Evolutionary conservation across 1,140 invertebrate species (phyloP).

Genomic region (Drosophila burlai): DNA sequence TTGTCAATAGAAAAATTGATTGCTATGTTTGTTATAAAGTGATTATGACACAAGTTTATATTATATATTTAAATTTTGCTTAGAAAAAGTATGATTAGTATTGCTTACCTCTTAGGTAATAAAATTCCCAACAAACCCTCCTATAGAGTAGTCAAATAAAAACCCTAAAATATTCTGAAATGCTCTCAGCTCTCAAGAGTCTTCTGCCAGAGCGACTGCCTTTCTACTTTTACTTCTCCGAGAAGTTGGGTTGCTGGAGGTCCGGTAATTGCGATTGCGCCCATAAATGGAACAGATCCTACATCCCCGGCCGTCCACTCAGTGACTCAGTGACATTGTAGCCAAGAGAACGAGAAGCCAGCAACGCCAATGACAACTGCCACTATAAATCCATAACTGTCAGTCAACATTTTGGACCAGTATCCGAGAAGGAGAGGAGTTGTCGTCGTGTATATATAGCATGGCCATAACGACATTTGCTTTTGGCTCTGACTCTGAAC

Average conservation of each 20-base stretch:
- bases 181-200: constrained; percentile 32
- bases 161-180: constrained; percentile 57
- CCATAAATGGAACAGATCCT: constrained; percentile 64
- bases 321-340: constrained; percentile 73
- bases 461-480: constrained; percentile 73
- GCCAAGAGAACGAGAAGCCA: constrained; percentile 30
- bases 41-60: neutral
- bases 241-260: constrained; percentile 20
- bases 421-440: constrained; percentile 56
- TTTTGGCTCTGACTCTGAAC: constrained; percentile 41
- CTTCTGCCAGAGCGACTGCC: too few species aligned
- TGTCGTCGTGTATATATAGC: constrained; percentile 40
- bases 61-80: neutral
- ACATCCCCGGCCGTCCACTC: constrained; percentile 13
- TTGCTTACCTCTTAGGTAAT: neutral
- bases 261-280: constrained; percentile 57
- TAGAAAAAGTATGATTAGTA: neutral
- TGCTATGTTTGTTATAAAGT: neutral
- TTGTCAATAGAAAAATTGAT: neutral
- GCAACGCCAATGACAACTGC: constrained; percentile 51
- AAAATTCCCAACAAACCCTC: neutral
- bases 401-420: constrained; percentile 76
- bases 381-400: constrained; percentile 82
- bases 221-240: constrained; percentile 34
- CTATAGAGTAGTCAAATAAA: constrained; percentile 36